phyloP scores from a whole-genome alignment of 2,888 invertebrate genomes.

The Oligia strigilis region DNA sequence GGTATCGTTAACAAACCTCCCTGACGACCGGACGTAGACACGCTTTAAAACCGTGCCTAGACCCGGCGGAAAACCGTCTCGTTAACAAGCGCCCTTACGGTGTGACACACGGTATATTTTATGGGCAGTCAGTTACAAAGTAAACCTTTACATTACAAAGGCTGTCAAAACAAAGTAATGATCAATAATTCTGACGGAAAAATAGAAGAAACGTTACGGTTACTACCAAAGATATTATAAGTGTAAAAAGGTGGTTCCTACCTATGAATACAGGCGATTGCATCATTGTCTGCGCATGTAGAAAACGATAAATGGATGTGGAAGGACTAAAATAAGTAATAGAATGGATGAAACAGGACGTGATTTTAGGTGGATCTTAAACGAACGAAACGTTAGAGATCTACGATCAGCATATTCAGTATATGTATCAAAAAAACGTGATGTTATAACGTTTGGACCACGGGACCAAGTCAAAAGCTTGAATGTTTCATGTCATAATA shows the following conservation, averaged over 20 bases:
- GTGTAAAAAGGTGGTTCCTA: too few species aligned
- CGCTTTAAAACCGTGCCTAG: too few species aligned
- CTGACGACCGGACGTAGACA: too few species aligned
- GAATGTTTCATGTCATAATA: too few species aligned
- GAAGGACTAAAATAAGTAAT: neutral
- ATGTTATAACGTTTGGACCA: too few species aligned
- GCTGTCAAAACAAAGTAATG: slow-evolving; percentile 1
- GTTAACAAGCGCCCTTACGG: neutral
- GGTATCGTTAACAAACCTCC: too few species aligned
- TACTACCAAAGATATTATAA: too few species aligned
- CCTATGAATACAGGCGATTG: neutral
- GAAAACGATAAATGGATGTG: too few species aligned
- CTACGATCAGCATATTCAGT: neutral
- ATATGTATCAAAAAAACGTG: too few species aligned
- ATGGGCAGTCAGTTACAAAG: neutral
- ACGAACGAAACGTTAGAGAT: neutral
- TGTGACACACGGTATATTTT: slow-evolving; percentile 31
- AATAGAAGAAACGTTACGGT: neutral
- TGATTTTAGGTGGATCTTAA: neutral
- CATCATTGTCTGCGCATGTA: neutral
- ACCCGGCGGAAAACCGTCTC: too few species aligned
- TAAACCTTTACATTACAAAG: slow-evolving; percentile 11
- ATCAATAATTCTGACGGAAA: slow-evolving; percentile 15
- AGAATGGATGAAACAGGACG: too few species aligned
- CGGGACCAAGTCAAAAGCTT: too few species aligned